A percentile compares a stretch with the other conserved stretches of the same genome.
phyloP scores from a whole-genome alignment of 2,797 vertebrate species.

The Argya squamiceps region DNA sequence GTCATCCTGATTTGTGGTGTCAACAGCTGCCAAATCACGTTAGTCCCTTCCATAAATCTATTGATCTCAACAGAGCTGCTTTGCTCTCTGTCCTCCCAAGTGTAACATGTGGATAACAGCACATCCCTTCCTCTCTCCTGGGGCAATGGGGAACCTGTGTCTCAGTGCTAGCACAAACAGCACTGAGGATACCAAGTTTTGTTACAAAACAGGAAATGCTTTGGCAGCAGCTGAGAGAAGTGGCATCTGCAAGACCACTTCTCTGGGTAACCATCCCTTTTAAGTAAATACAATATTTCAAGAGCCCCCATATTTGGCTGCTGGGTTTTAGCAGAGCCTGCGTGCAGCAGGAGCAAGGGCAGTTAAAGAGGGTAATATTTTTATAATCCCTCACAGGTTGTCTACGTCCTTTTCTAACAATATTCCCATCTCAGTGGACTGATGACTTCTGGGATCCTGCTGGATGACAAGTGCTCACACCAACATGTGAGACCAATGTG shows the following conservation, averaged over 20 bases:
- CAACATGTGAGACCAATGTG: background rate
- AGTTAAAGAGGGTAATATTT: background rate
- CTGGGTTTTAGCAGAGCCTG: background rate
- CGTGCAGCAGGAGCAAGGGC: background rate
- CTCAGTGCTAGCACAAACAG: background rate
- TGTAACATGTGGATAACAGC: background rate
- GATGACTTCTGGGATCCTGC: background rate
- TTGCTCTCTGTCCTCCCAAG: background rate
- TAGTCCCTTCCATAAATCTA: background rate
- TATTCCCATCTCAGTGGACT: background rate
- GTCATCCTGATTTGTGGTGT: background rate
- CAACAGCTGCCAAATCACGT: background rate
- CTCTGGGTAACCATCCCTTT: background rate
- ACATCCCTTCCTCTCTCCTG: background rate
- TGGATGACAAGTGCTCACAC: background rate
- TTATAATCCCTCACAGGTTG: background rate
- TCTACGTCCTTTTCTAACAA: background rate
- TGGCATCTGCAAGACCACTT: background rate
- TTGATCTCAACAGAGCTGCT: background rate
- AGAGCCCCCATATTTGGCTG: background rate
- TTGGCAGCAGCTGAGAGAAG: background rate
- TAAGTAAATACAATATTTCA: background rate
- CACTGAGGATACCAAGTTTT: rapidly evolving
- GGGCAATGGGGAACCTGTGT: too few species aligned
- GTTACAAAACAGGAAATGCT: background rate